Base-by-base conservation (phyloP, 2,888 invertebrate genomes). In the Vanessa cardui region DNA sequence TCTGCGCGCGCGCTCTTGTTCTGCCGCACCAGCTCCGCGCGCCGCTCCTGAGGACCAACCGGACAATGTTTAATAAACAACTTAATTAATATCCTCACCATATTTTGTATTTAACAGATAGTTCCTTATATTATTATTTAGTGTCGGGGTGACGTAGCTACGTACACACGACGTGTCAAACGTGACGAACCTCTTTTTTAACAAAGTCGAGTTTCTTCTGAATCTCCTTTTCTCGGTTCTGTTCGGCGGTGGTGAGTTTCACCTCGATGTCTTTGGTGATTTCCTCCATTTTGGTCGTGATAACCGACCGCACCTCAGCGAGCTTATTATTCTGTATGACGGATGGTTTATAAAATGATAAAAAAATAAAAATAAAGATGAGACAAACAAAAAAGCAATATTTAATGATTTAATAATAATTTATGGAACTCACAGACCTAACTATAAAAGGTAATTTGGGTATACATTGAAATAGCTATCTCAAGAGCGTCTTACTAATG, bases 1-100 rank as follows among this genome's bases (percentile, higher is more conserved):
- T 94, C 94, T 66, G 94, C 91, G 83, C 91, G 92, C 72, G 95
- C 95, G 80, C 95, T 96, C 93, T 98, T 98, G 91, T 98, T 98
- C 94, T 97, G 97, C 81, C 98, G 96, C 78, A 98, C 98, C 80
- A 96, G 90, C 89, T 98, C 98, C 62, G 97, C 97, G 84, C 97
- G 97, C 82, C 96, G 96, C 93, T 98, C 98, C 98, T 98, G 93
- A 0, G 71, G 85, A 26, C 3, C n/a, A 18, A 47, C 5, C n/a
- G 16, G 6, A 47, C 47, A 1, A 18, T 18, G 6, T 12, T 39
- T 9, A 9, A 9, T 39, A 52, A 52, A 31, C 12, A 26, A 26
- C 26, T 1, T 21, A 18, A 18, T 12, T 21, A 21, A 12, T 21
- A 49, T 20, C 12, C 20, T 49, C 7, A 21, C 2, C 21, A 9